Evolutionary conservation across 2,113 vertebrate genomes (phyloP).

Genomic region (Pitta sordida): DNA sequence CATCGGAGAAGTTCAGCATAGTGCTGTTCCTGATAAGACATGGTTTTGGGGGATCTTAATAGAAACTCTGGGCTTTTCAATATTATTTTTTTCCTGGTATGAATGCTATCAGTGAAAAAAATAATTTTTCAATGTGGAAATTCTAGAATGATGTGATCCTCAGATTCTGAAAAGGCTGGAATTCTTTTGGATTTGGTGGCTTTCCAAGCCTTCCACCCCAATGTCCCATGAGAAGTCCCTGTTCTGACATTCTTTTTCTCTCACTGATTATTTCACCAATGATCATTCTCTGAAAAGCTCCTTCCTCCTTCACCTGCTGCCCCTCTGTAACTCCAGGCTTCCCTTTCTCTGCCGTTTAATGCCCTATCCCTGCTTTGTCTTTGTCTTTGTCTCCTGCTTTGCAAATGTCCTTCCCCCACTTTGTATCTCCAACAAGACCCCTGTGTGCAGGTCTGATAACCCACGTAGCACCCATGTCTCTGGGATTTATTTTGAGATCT

Average conservation of each 20-base stretch:
- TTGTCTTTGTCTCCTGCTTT: constrained; percentile 35
- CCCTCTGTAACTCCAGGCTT: background rate
- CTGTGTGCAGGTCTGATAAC: constrained; percentile 52
- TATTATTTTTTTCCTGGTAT: background rate
- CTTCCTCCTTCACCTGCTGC: background rate
- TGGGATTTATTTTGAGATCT: constrained; percentile 76
- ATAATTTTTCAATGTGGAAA: background rate
- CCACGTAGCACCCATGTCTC: constrained; percentile 69
- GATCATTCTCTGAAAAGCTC: background rate
- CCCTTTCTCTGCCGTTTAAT: background rate
- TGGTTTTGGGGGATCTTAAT: constrained; percentile 11
- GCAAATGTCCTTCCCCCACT: background rate
- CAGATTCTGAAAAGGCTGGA: background rate
- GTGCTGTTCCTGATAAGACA: constrained; percentile 43
- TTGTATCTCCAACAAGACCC: background rate
- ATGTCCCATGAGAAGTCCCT: background rate
- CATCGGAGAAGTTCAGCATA: constrained; percentile 38
- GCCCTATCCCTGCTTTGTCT: background rate
- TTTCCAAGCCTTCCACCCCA: background rate
- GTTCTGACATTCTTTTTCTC: background rate
- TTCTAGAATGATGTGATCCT: background rate
- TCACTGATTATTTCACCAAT: background rate
- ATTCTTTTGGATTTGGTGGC: background rate
- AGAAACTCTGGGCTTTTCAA: constrained; percentile 28
- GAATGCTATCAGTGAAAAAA: background rate